Conservation (phyloP, 2,888 invertebrate species). For the Phorcus lineatus region DNA sequence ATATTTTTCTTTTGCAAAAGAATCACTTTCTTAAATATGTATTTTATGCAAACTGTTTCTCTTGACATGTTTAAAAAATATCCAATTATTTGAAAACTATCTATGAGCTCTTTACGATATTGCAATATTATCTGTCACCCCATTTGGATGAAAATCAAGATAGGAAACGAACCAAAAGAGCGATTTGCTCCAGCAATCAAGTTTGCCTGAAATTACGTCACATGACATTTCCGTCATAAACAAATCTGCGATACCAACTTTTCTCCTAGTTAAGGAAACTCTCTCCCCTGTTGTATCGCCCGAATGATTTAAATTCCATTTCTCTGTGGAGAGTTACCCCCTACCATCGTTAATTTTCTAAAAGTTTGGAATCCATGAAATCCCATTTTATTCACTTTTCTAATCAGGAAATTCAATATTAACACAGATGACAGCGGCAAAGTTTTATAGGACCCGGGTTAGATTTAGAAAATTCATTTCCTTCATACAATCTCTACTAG, state of each 20-base stretch:
- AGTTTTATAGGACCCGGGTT: no score
- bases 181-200: background rate
- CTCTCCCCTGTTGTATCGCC: background rate
- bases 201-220: constrained; percentile 9
- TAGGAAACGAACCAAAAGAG: no score
- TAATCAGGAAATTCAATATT: constrained; percentile 5
- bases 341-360: background rate
- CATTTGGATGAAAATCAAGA: no score
- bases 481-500: no score
- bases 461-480: no score
- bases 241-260: background rate
- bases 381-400: background rate
- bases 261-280: background rate
- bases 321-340: background rate
- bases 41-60: no score
- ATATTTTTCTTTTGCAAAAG: no score
- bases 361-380: constrained; percentile 10
- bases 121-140: no score
- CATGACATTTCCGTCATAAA: background rate
- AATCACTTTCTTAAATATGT: no score
- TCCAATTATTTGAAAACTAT: no score
- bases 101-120: no score
- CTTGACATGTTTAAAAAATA: no score
- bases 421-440: background rate
- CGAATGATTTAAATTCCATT: background rate